Base-by-base conservation (phyloP, 2,888 invertebrate species). In the Coleophora flavipennella region DNA sequence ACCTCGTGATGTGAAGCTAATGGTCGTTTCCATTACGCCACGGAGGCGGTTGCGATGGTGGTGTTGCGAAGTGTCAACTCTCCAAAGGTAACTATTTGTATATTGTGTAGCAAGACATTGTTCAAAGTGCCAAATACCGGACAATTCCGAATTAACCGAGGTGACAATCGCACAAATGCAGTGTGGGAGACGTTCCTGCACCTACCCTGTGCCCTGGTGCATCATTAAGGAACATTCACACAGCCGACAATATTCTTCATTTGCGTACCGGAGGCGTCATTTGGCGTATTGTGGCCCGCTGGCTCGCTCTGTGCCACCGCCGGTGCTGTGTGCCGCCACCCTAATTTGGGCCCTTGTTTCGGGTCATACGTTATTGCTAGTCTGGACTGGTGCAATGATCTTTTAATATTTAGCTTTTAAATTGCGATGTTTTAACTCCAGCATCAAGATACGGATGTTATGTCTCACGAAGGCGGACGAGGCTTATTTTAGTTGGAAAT, bases 201-300 rank as follows among this genome's bases (percentile, higher is more conserved):
- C 11, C 29, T 11, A 10, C 31, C 13, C 29, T 29, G 29, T 29
- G 11, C n/a, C 29, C 51, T 55, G 66, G 65, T 55, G 62, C 74
- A 62, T 81, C 84, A 83, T 83, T 84, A 83, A 77, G 81, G 73
- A 70, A 77, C 62, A 84, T 84, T 84, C 83, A 83, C 66, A 61
- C 62, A 68, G 66, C 75, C 79, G 79, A 83, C 83, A 84, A 84
- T 84, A 84, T 84, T 84, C 84, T 83, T 84, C 84, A 83, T 84
- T 84, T 81, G 79, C 83, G 78, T 77, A 67, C 71, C 65, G 63
- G 62, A 57, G 65, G 67, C 76, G 72, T 81, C 80, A 84, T 83
- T 84, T 83, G 75, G 70, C 72, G 74, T 62, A 84, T 84, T 84
- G 83, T 84, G 73, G 62, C 50, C 55, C 49, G 48, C 49, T 55